Conservation (phyloP, 2,888 invertebrate genomes). For the Parnassius apollo region DNA sequence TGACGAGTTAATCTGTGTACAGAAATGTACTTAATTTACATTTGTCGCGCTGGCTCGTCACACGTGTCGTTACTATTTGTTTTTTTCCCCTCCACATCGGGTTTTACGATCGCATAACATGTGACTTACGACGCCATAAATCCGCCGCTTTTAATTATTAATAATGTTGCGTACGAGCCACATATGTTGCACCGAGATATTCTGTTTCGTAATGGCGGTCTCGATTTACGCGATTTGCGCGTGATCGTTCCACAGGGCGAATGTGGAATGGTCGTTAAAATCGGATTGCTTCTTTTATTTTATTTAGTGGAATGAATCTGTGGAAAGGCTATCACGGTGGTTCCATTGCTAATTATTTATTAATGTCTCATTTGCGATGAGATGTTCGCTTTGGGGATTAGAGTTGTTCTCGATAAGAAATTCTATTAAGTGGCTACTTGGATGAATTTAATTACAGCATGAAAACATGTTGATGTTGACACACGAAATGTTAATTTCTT, state of each 20-base stretch:
- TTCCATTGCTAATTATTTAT: too few relatives aligned
- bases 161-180: constrained; percentile 28
- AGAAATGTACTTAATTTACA: constrained; percentile 30
- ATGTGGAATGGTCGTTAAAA: constrained; percentile 5
- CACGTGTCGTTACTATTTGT: constrained; percentile 29
- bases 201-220: constrained; percentile 10
- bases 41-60: constrained; percentile 27
- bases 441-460: too few relatives aligned
- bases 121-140: constrained; percentile 36
- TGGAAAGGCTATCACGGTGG: neutral
- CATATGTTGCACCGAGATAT: constrained; percentile 12
- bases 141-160: constrained; percentile 37
- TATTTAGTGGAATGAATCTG: neutral
- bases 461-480: too few relatives aligned
- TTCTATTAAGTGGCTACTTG: too few relatives aligned
- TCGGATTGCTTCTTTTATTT: constrained; percentile 1
- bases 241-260: neutral
- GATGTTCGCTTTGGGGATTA: too few relatives aligned
- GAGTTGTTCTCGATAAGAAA: too few relatives aligned
- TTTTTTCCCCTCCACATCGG: constrained; percentile 21
- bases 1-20: neutral
- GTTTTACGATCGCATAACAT: constrained; percentile 36
- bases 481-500: too few relatives aligned
- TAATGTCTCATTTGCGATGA: too few relatives aligned
- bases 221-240: constrained; percentile 21